Evolutionary conservation across 2,888 invertebrate species (phyloP), one percentile per base, ranked within the genome.

Genomic region (Hyposoter didymator): DNA sequence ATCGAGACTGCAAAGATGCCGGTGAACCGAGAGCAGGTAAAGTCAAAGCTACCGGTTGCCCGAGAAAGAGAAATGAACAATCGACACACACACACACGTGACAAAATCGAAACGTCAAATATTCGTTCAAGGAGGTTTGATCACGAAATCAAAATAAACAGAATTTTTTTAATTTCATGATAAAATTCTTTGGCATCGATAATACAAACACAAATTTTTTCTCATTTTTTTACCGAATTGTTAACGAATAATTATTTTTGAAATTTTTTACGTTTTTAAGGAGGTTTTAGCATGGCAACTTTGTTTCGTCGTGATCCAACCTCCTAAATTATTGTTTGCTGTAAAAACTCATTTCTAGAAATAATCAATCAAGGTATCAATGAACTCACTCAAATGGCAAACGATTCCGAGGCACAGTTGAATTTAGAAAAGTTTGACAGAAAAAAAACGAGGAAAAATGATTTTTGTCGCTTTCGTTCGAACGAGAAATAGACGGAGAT

Each of bases 371-470:
- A 22, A 12, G 12, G 28, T 3, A 10, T 59, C 19, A 12, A 28
- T 19, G 2, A 28, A 59, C 59, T 59, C 28, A 28, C 59, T 28
- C 28, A 4, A 59, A 28, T 6, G 8, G 14, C 59, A 14, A 28
- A 1, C 0, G 28, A 59, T 22, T 59, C 5, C 59, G 59, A 28
- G 59, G 28, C 59, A 59, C 59, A 4, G 28, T 2, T 59, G 59
- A 59, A 1, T 28, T 59, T 28, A 0, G 28, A 12, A 10, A 14
- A 55, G 17, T 55, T 55, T 19, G 1, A 55, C 22, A 3, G 72
- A 62, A 75, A 67, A 75, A n/a, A 72, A 49, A 70, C 35, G 55
- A 35, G 17, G 49, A 39, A 32, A 52, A 47, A 47, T 14, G 0
- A 7, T 59, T 35, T n/a, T 14, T 0, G 64, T 28, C 8, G 19